Evolutionary conservation across 2,888 invertebrate species (phyloP), one percentile per base, ranked within the genome.

Genomic region (Endotricha flammealis): DNA sequence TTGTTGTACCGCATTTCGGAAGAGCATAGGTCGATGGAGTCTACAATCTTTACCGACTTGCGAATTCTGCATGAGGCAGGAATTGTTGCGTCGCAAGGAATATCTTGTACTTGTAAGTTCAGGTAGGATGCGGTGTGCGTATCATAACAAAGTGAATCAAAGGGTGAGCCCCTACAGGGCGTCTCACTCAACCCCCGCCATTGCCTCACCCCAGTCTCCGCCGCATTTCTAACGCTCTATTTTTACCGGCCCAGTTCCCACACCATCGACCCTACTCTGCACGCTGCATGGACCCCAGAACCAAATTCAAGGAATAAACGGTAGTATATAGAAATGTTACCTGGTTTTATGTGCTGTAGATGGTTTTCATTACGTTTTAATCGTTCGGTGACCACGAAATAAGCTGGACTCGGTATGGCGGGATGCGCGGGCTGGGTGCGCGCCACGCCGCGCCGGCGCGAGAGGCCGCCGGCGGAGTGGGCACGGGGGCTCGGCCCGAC

Each of bases 191-290:
- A 81, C 85, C 87, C 87, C 83, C 78, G 83, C 77, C 82, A 77
- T 80, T 74, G 75, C 87, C 87, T 83, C 87, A 86, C 85, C 86
- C 87, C 87, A 79, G 58, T 64, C 62, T 56, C 27, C 32, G 32
- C 38, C 40, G 29, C 60, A 57, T 72, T 82, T 70, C 66, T 77
- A 66, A 53, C 78, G 67, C 74, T 86, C 73, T 87, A 86, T 87
- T 87, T 87, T 86, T 83, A 76, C 76, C 81, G 80, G 74, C 73
- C 78, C 75, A 64, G 64, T 58, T 75, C 85, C 53, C 85, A 83
- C 81, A 78, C 85, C 85, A 79, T 80, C 74, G 66, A 39, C 51
- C 50, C 42, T 50, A 39, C 42, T 50, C 42, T 53, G 49, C 48
- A 54, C 44, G 45, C 44, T 42, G 33, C 41, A 46, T 42, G 42